Conservation (phyloP, 2,888 invertebrate genomes). For the Nyleta sp. region DNA sequence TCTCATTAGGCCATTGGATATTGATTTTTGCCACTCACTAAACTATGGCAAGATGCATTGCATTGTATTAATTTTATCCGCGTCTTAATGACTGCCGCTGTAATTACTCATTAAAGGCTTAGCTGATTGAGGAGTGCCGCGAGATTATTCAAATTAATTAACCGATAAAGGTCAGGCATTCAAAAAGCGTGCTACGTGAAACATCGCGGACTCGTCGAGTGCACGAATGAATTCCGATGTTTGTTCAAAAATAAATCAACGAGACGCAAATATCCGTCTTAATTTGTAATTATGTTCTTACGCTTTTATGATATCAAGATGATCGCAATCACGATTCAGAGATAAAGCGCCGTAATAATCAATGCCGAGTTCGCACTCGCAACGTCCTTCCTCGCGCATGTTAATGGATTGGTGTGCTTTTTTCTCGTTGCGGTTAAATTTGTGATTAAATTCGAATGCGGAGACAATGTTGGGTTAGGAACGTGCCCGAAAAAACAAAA, state of each 20-base stretch:
- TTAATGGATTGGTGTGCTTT: no score
- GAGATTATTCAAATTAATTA: constrained; percentile 62
- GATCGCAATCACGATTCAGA: constrained; percentile 86
- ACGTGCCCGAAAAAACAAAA: no score
- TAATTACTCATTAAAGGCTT: constrained; percentile 43
- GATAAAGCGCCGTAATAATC: constrained; percentile 92
- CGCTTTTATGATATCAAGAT: constrained; percentile 89
- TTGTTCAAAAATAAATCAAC: background rate
- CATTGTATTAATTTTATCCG: constrained; percentile 22
- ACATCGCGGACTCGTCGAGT: background rate
- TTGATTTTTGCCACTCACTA: constrained; percentile 35
- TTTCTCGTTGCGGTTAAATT: no score
- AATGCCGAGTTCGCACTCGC: constrained; percentile 81
- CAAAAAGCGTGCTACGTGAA: constrained; percentile 16
- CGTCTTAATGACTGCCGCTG: constrained; percentile 22
- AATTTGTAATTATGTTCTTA: constrained; percentile 73
- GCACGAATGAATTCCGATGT: no score
- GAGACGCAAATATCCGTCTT: background rate
- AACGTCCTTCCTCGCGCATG: constrained; percentile 18
- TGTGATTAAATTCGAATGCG: no score
- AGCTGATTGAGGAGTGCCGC: constrained; percentile 42
- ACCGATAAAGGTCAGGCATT: constrained; percentile 20
- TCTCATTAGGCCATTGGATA: constrained; percentile 28
- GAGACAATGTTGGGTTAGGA: no score
- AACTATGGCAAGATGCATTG: constrained; percentile 35